Evolutionary conservation across 2,113 vertebrate genomes (phyloP).

Genomic region (Saguinus midas): DNA sequence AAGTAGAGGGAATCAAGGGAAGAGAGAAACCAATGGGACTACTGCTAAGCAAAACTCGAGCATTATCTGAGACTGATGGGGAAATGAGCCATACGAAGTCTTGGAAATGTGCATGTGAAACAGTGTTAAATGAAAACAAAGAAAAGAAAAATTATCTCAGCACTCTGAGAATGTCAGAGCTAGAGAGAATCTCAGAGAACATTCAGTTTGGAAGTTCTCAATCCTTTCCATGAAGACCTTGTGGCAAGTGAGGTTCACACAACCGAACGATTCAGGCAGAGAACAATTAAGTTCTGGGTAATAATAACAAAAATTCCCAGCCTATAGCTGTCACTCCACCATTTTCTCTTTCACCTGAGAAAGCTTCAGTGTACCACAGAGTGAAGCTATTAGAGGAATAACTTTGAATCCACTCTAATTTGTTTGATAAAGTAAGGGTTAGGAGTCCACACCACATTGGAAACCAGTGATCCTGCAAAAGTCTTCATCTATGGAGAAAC

Average conservation of each 20-base stretch:
- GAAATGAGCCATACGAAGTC: not conserved
- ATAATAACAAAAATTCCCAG: not conserved
- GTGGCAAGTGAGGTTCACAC: not conserved
- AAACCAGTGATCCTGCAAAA: not conserved
- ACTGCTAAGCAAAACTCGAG: not conserved
- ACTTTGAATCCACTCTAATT: not conserved
- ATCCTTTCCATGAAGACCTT: not conserved
- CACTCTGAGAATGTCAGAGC: not conserved
- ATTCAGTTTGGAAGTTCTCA: not conserved
- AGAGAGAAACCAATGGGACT: not conserved
- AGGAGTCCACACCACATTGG: not conserved
- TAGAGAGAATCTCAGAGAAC: not conserved
- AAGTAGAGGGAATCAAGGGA: not conserved
- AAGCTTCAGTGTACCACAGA: not conserved
- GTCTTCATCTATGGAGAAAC: not conserved
- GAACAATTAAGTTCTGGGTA: slow-evolving; percentile 13
- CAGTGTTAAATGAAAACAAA: not conserved
- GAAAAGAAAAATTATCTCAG: not conserved
- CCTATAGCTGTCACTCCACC: not conserved
- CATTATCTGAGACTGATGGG: not conserved
- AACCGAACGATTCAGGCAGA: not conserved
- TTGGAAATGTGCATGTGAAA: not conserved
- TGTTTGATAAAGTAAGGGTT: not conserved
- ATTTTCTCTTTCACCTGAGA: not conserved
- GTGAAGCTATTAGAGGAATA: not conserved